phyloP scores from a whole-genome alignment of 2,113 vertebrate species.

The Coregonus clupeaformis region DNA sequence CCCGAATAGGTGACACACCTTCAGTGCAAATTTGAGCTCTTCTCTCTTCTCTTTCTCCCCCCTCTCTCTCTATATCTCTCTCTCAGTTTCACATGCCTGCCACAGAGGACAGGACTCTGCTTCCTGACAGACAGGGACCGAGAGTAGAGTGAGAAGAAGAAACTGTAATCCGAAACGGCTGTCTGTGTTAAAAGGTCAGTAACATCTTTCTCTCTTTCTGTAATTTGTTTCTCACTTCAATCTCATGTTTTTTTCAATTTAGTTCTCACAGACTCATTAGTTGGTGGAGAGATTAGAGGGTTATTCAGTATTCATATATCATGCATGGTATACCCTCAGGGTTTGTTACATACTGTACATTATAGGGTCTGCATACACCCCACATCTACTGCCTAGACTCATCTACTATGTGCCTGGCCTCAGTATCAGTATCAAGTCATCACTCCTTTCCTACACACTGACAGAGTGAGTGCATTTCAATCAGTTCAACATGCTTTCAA shows the following conservation, averaged over 20 bases:
- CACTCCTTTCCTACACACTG: too few relatives aligned
- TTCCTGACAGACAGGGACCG: constrained; percentile 70
- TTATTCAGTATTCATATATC: neutral
- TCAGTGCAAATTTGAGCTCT: constrained; percentile 68
- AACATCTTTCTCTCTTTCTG: constrained; percentile 22
- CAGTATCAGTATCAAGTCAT: too few relatives aligned
- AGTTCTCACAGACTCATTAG: constrained; percentile 29
- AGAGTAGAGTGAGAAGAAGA: constrained; percentile 48
- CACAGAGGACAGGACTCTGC: constrained; percentile 61
- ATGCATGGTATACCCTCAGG: neutral
- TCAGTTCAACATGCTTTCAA: too few relatives aligned
- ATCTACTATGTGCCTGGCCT: too few relatives aligned
- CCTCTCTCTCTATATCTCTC: constrained; percentile 33
- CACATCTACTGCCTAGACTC: too few relatives aligned
- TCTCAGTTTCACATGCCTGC: constrained; percentile 74
- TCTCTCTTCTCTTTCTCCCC: constrained; percentile 37
- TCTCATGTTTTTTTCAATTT: too few relatives aligned
- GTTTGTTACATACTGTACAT: neutral
- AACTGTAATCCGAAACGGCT: constrained; percentile 63
- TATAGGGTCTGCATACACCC: neutral
- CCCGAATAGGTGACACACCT: constrained; percentile 88
- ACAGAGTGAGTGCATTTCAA: too few relatives aligned
- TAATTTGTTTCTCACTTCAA: too few relatives aligned
- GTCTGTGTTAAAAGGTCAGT: constrained; percentile 73
- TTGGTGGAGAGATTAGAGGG: neutral